Conservation (phyloP, 2,888 invertebrate genomes). For the Parochlus steinenii region DNA sequence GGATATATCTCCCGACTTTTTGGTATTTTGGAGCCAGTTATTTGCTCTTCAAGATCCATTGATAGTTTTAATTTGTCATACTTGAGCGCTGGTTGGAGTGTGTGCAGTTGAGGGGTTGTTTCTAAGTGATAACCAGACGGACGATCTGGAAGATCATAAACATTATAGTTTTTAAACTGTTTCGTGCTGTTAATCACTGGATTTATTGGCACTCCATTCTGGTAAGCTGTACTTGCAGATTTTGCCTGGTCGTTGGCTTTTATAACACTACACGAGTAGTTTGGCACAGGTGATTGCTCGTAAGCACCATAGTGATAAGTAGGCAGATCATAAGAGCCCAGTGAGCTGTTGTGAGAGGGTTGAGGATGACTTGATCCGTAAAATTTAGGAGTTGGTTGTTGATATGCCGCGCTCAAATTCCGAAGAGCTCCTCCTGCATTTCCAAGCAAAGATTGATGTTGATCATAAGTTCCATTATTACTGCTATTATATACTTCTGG, state of each 20-base stretch:
- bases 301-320: constrained; percentile 4
- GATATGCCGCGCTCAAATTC: too few species aligned
- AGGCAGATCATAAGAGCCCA: constrained; percentile 1
- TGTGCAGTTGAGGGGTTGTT: constrained; percentile 7
- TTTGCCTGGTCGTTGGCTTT: too few species aligned
- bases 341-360: too few species aligned
- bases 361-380: too few species aligned
- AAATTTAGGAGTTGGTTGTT: too few species aligned
- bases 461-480: too few species aligned
- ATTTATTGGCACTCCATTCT: too few species aligned
- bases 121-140: constrained; percentile 1
- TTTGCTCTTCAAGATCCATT: constrained; percentile 13
- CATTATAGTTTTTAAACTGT: constrained; percentile 7
- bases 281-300: constrained; percentile 1
- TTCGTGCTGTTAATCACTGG: constrained; percentile 2
- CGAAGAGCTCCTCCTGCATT: too few species aligned
- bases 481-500: too few species aligned
- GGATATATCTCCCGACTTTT: constrained; percentile 9
- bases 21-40: constrained; percentile 13
- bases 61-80: constrained; percentile 8
- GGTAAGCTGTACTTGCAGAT: too few species aligned
- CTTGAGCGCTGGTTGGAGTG: constrained; percentile 5
- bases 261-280: too few species aligned
- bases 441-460: too few species aligned
- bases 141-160: constrained; percentile 1